A percentile compares a stretch with the other conserved stretches of the same genome.
Evolutionary conservation across 2,888 invertebrate species (phyloP).

Genomic region (Nomada flava): DNA sequence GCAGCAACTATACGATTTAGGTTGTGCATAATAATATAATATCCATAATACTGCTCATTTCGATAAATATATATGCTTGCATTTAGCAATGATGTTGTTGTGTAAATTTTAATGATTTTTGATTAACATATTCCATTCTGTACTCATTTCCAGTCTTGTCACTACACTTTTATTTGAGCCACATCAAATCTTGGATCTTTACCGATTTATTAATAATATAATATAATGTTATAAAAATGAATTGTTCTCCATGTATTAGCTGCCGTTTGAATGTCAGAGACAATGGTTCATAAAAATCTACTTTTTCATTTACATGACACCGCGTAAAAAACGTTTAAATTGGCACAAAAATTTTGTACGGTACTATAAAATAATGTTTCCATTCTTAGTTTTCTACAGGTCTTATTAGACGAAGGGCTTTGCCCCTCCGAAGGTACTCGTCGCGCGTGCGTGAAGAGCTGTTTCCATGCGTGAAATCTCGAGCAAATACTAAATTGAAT

Average conservation of each 20-base stretch:
- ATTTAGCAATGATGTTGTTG: background rate
- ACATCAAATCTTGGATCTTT: constrained; percentile 18
- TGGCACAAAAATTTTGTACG: constrained; percentile 48
- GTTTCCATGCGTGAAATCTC: constrained; percentile 31
- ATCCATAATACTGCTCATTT: constrained; percentile 25
- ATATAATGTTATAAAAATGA: constrained; percentile 26
- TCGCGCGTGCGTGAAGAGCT: constrained; percentile 23
- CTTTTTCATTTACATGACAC: constrained; percentile 42
- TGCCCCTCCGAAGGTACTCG: constrained; percentile 20
- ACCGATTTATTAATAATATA: constrained; percentile 20
- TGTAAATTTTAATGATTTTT: constrained; percentile 18
- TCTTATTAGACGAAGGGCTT: constrained; percentile 33
- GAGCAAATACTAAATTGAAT: constrained; percentile 8
- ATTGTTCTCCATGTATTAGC: constrained; percentile 7
- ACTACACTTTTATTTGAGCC: constrained; percentile 20
- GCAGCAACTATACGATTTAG: background rate
- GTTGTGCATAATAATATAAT: background rate
- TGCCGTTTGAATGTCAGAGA: background rate
- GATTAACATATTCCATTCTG: constrained; percentile 11
- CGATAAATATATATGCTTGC: background rate
- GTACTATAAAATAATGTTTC: constrained; percentile 44
- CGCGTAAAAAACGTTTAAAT: constrained; percentile 33
- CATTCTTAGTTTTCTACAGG: constrained; percentile 40
- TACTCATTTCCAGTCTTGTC: constrained; percentile 17
- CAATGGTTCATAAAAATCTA: background rate